Percentiles rank a stretch among this genome's conserved stretches.
These are phyloP conservation scores for Spilosoma lubricipeda DNA, from an alignment of 2,888 invertebrate genomes.

Conservation along the genomic window DNA sequence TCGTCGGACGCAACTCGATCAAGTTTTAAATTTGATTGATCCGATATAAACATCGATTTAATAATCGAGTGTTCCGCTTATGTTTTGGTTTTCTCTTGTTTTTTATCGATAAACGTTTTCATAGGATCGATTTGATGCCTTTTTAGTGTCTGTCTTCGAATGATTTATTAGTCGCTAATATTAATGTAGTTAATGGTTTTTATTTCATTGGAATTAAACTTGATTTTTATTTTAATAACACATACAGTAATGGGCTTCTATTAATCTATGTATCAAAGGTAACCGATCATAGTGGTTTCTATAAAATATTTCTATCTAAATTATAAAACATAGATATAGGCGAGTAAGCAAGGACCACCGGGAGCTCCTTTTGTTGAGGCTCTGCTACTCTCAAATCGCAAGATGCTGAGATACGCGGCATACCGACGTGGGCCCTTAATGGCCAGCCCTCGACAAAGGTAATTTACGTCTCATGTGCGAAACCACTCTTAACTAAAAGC, in stretches of 20 bases:
- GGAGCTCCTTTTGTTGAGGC: constrained; percentile 79
- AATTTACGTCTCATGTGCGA: constrained; percentile 85
- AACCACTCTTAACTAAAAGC: constrained; percentile 84
- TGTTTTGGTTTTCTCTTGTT: constrained; percentile 73
- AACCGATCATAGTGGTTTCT: constrained; percentile 40
- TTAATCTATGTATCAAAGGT: constrained; percentile 7
- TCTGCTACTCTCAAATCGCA: constrained; percentile 80
- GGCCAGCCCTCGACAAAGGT: constrained; percentile 77
- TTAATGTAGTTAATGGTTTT: constrained; percentile 56
- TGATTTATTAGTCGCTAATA: constrained; percentile 72
- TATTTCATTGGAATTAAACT: constrained; percentile 41
- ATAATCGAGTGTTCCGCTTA: constrained; percentile 81
- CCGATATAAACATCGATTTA: constrained; percentile 85
- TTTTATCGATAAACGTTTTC: constrained; percentile 77
- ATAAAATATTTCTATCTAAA: constrained; percentile 45
- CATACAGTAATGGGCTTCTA: constrained; percentile 29
- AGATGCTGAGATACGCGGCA: constrained; percentile 82
- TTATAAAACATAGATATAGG: constrained; percentile 67
- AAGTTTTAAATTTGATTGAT: constrained; percentile 86
- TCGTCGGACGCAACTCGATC: constrained; percentile 81
- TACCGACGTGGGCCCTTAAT: constrained; percentile 80
- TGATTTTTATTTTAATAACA: constrained; percentile 33
- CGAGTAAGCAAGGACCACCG: constrained; percentile 78
- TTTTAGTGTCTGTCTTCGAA: constrained; percentile 65
- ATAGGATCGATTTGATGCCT: constrained; percentile 71